Base-by-base conservation (phyloP, 2,797 vertebrate species). In the Anguilla megastoma region DNA sequence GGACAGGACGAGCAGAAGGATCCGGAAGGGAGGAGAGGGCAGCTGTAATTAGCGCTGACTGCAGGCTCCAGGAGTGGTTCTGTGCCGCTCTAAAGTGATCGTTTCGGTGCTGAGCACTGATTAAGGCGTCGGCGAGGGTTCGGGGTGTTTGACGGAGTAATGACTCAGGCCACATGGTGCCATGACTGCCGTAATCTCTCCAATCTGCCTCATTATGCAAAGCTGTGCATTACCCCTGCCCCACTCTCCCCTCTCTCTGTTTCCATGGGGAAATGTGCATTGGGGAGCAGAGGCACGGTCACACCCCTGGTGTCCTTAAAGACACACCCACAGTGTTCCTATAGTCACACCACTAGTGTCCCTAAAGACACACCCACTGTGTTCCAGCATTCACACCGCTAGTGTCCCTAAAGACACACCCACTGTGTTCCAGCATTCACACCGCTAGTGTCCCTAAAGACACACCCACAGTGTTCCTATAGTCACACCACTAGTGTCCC, bases 171-270 rank as follows among this genome's bases (percentile, higher is more conserved):
- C 27, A 30, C 33, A 16, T 14, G 33, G 30, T 6, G 36, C 74
- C 36, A 3, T n/a, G 12, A 24, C 16, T 18, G 18, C 16, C 0
- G 18, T n/a, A 48, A 45, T 80, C 76, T 80, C 41, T 80, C 76
- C 76, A 50, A 45, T 80, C 76, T 21, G 36, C 76, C 41, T 80
- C 14, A 80, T 80, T 80, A 80, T 48, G 36, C 76, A 48, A 80
- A 80, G 76, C 76, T 8, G 1, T 4, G 48, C 27, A 48, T n/a
- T 80, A 80, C 74, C 16, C 7, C 33, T 48, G 18, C 18, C 71
- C 21, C 30, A 30, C 30, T 18, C 30, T 4, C 12, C 16, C 9
- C 71, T 0, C 10, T 14, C 2, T 14, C 54, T 56, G 1, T 12
- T 16, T 14, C 12, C 10, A 18, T 14, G 54, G 54, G 2, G 14